These are phyloP conservation scores for Stenoptilia bipunctidactyla DNA, from an alignment of 2,888 invertebrate species.

Conservation along the genomic window DNA sequence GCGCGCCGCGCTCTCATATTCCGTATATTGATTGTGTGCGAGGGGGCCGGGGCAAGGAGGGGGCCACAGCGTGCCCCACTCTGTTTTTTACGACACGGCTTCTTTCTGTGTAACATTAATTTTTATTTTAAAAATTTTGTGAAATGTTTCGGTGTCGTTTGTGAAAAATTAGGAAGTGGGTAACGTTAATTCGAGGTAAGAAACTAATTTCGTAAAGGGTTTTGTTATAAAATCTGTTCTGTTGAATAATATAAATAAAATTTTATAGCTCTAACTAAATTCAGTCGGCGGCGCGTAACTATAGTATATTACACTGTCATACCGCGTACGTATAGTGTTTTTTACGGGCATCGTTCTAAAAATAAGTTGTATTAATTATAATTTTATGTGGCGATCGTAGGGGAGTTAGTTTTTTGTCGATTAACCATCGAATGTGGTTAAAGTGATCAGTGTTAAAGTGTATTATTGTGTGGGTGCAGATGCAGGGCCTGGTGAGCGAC, in stretches of 20 bases:
- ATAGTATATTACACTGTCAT: conserved; percentile 69
- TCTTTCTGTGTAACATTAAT: conserved; percentile 73
- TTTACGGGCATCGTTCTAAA: conserved; percentile 72
- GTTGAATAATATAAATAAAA: conserved; percentile 53
- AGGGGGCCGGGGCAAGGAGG: conserved; percentile 68
- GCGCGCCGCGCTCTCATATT: conserved; percentile 71
- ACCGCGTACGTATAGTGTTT: conserved; percentile 72
- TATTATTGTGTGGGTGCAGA: conserved; percentile 55
- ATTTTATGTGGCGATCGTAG: conserved; percentile 70
- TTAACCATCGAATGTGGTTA: conserved; percentile 49
- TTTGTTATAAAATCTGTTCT: conserved; percentile 40
- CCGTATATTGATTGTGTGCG: conserved; percentile 73
- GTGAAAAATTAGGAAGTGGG: conserved; percentile 64
- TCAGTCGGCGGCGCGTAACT: conserved; percentile 68
- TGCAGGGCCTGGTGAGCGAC: conserved; percentile 72
- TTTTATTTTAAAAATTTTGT: conserved; percentile 66
- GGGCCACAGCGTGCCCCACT: conserved; percentile 72
- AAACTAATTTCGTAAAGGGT: conserved; percentile 37
- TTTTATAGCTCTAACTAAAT: conserved; percentile 64
- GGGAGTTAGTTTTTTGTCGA: conserved; percentile 63
- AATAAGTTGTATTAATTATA: conserved; percentile 72
- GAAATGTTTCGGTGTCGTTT: conserved; percentile 70
- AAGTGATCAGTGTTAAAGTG: conserved; percentile 55
- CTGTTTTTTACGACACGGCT: conserved; percentile 73
- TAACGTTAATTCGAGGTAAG: conserved; percentile 62